Percentiles rank a stretch among this genome's conserved stretches.
Evolutionary conservation across 2,113 vertebrate species (phyloP).

Genomic region (Chionis minor): DNA sequence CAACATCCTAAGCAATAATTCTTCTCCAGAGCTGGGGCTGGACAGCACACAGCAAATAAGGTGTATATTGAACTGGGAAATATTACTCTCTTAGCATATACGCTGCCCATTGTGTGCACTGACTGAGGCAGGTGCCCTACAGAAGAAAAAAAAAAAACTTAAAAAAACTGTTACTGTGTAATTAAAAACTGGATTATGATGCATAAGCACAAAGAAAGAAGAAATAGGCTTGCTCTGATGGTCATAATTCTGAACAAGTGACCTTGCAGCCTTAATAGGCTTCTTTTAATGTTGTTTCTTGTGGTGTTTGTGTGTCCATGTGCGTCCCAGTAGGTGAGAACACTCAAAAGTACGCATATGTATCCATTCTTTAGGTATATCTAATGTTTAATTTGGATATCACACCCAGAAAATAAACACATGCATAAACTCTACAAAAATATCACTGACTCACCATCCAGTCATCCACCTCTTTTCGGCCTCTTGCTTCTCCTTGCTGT

Average conservation of each 20-base stretch:
- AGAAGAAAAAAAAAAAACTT: not conserved
- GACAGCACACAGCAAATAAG: not conserved
- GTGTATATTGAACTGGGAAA: not conserved
- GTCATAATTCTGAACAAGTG: not conserved
- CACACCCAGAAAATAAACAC: conserved; percentile 59
- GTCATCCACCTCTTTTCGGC: conserved; percentile 15
- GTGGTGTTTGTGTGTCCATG: not conserved
- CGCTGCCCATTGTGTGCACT: not conserved
- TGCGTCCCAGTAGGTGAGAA: not conserved
- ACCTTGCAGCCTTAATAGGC: conserved; percentile 16
- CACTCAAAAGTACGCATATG: not conserved
- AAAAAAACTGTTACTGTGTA: not conserved
- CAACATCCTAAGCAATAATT: not conserved
- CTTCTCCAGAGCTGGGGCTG: not conserved
- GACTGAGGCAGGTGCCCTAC: not conserved
- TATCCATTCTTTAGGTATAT: conserved; percentile 18
- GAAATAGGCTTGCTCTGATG: not conserved
- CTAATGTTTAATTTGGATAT: conserved; percentile 44
- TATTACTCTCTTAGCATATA: not conserved
- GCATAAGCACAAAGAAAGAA: conserved; percentile 28
- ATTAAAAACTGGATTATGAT: conserved; percentile 28
- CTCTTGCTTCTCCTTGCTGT: not conserved
- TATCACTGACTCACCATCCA: conserved; percentile 44
- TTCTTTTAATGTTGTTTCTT: conserved; percentile 26
- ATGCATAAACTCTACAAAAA: conserved; percentile 43